Evolutionary conservation across 2,113 vertebrate genomes (phyloP).

Genomic region (Boleophthalmus pectinirostris): DNA sequence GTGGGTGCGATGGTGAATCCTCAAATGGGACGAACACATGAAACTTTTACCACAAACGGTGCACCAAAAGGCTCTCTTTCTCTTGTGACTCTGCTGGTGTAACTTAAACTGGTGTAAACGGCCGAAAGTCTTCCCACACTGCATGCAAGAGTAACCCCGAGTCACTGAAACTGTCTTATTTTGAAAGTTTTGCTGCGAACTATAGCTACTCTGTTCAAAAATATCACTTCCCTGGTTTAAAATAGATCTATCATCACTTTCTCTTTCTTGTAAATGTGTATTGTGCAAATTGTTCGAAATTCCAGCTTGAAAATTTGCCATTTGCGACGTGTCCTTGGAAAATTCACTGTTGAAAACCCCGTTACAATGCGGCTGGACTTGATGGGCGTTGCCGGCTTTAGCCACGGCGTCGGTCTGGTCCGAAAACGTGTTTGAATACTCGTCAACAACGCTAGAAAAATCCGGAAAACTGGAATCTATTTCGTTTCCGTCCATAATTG

Average conservation of each 20-base stretch:
- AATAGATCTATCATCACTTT: background rate
- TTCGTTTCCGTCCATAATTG: slow-evolving; percentile 64
- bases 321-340: slow-evolving; percentile 47
- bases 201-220: slow-evolving; percentile 26
- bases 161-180: slow-evolving; percentile 8
- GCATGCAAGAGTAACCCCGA: slow-evolving; percentile 57
- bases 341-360: slow-evolving; percentile 50
- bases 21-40: slow-evolving; percentile 72
- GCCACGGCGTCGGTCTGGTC: slow-evolving; percentile 40
- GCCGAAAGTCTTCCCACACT: slow-evolving; percentile 68
- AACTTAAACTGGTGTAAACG: slow-evolving; percentile 70
- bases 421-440: slow-evolving; percentile 57
- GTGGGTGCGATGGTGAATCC: slow-evolving; percentile 74
- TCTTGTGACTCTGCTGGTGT: slow-evolving; percentile 73
- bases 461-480: slow-evolving; percentile 69
- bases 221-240: slow-evolving; percentile 20
- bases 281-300: slow-evolving; percentile 12
- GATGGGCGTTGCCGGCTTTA: slow-evolving; percentile 11
- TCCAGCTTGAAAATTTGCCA: slow-evolving; percentile 30
- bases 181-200: slow-evolving; percentile 8
- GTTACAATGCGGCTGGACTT: slow-evolving; percentile 48
- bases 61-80: slow-evolving; percentile 72
- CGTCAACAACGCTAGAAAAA: slow-evolving; percentile 71
- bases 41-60: slow-evolving; percentile 72
- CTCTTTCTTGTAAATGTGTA: background rate